Base-by-base conservation (phyloP, 2,888 invertebrate genomes). In the Drosophila paucipuncta region DNA sequence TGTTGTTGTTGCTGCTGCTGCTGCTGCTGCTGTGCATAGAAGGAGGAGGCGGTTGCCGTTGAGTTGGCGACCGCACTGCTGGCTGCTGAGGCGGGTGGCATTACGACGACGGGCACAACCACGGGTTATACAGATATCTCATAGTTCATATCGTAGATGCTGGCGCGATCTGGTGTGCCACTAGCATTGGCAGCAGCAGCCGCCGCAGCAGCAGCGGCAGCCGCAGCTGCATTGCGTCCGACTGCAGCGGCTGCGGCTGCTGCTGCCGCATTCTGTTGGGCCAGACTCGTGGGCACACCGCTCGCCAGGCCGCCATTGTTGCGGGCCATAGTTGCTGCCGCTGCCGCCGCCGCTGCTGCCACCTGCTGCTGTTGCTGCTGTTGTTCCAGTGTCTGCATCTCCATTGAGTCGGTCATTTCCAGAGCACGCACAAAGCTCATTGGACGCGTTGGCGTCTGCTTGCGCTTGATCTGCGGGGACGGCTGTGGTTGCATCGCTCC, bases 131-230 rank as follows among this genome's bases (percentile, higher is more conserved):
- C 98, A 86, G 97, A 97, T 94, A 98, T 98, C 94, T 98, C 98
- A 94, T 98, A 98, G 95, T 97, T 98, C 96, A 97, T 97, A 94
- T 98, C 98, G 94, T 98, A 98, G 83, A 97, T 97, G 94, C 97
- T 97, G 90, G 97, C 96, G 90, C 97, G 96, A 93, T 97, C 97
- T 59, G 97, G 96, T 22, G 97, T 96, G 43, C 95, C 95, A 58
- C 72, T 74, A 10, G 81, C 85, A 83, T 72, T 91, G 81, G 67
- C 63, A 18, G 67, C 60, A 10, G 73, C 60, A 71, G 63, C 73
- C 65, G 72, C 64, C 0, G 55, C 65, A 39, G 75, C 69, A 55
- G 75, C 62, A 31, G 78, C 72, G 1, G 75, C 73, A 31, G 83
- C 55, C 35, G 64, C 71, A n/a, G 72, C 71, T 61, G 73, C 80